Base-by-base conservation (phyloP, 2,113 vertebrate species). In the Anoplopoma fimbria region DNA sequence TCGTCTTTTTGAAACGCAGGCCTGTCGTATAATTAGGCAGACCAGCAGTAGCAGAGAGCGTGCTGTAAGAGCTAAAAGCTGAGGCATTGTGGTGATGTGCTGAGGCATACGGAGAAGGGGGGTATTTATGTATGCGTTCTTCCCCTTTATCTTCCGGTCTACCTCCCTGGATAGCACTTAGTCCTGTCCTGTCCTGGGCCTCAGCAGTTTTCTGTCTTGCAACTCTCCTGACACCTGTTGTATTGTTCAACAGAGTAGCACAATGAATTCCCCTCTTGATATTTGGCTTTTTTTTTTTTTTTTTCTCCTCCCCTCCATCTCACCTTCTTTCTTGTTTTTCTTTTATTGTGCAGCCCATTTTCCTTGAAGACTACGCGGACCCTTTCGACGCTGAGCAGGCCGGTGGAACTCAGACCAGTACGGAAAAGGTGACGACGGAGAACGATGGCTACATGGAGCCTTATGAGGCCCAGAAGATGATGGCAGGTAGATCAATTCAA, bases 391-490 rank as follows among this genome's bases (percentile, higher is more conserved):
- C 96, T 0, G 96, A 98, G 4, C 97, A 98, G 83, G 94, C 94
- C 21, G 95, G 94, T 0, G 94, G 95, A 17, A 90, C 91, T 73
- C 95, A 95, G 87, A 78, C 87, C 57, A 94, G 75, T 42, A 75
- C 92, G 27, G 97, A 98, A 87, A 98, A 97, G 86, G 95, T 96
- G 76, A 92, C 91, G 38, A 92, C 93, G 0, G 98, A 98, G 89
- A 99, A 99, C 2, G 98, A 99, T 0, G 98, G 98, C 19, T 99
- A 99, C 93, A 99, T 99, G 98, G 98, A 99, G 64, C 98, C 98
- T 0, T 99, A 99, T 1, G 98, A 99, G 91, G 98, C 98, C 68
- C 98, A 99, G 93, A 99, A 97, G 93, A 98, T 99, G 97, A 98
- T 99, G 98, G 97, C 97, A 47, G 98, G 98, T 99, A 95, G 91